Base-by-base conservation (phyloP, 1,140 invertebrate genomes). In the Monomorium pharaonis region DNA sequence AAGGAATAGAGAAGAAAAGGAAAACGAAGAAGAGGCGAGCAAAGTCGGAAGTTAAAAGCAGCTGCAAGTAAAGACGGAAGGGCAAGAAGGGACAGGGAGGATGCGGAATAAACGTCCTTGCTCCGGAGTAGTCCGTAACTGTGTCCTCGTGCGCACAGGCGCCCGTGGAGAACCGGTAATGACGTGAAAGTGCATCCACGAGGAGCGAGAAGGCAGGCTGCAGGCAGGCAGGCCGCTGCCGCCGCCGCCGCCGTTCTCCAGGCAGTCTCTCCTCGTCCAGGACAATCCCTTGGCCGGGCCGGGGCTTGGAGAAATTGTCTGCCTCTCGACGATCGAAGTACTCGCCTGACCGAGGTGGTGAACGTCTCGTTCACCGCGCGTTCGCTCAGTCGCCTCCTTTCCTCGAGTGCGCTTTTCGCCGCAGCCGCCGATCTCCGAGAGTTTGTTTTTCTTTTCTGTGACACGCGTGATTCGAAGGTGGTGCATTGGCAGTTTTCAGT, bases 181-280 rank as follows among this genome's bases (percentile, higher is more conserved):
- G 85, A 92, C 91, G 93, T 94, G 93, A 94, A 94, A 94, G 93
- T 94, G 93, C 92, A 94, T 93, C 88, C 84, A 92, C 87, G 77
- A 89, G 88, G 47, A 72, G n/a, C 49, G 65, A 44, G 30, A 27
- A 63, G 30, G 44, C 76, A 78, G 16, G 54, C n/a, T n/a, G n/a
- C 74, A 63, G 47, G 33, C 33, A 33, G 24, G 37, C 62, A 9
- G 58, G 30, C 86, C 54, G 51, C n/a, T n/a, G n/a, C n/a, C n/a
- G n/a, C n/a, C n/a, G n/a, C n/a, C n/a, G 51, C 44, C 81, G 47
- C 88, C 80, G 75, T 85, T 84, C 80, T 83, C 74, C 58, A 54
- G 42, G 67, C 85, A 63, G 75, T 90, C 44, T 89, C 51, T n/a
- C 76, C 58, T 72, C 62, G 76, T 85, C 58, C 86, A 37, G 58